Evolutionary conservation across 2,797 vertebrate species (phyloP), one percentile per base, ranked within the genome.

Genomic region (Thalassophryne amazonica): DNA sequence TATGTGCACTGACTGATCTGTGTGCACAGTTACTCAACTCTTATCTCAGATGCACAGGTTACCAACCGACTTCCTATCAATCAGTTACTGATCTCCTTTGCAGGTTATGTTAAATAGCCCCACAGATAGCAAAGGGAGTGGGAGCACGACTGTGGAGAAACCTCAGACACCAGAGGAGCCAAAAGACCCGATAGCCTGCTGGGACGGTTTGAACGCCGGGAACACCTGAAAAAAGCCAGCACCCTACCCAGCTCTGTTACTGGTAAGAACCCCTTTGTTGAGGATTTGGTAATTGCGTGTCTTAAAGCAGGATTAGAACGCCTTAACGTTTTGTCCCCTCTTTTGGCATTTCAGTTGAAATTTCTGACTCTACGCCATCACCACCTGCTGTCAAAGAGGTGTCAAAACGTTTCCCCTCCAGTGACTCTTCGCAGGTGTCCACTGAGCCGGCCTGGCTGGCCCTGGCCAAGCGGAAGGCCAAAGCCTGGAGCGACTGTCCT

Each of bases 401-500:
- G 73, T 87, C 93, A 49, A 99, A 99, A 87, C 94, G 96, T 76
- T 95, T 98, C 85, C 95, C 95, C 4, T 92, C 92, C 0, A 91
- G 91, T 10, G 96, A 99, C 52, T 91, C 92, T 7, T 85, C 90
- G 11, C 94, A 96, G 7, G 92, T 94, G 59, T 96, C 93, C 53
- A 98, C 96, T 3, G 97, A 99, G 86, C 97, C 97, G 3, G 95
- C 97, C 57, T 99, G 97, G 97, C 88, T 99, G 62, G 97, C 97
- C 0, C 83, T 99, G 73, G 97, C 97, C 81, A 99, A 99, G 79
- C 91, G 97, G 68, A 99, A 99, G 93, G 96, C 97, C 67, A 99
- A 99, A 90, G 97, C 97, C 64, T 99, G 97, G 97, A 99, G 97
- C 59, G 97, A 99, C 91, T 98, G 96, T 78, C 97, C 97, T 10